Conservation (phyloP, 2,797 vertebrate species). For the Leuciscus waleckii region DNA sequence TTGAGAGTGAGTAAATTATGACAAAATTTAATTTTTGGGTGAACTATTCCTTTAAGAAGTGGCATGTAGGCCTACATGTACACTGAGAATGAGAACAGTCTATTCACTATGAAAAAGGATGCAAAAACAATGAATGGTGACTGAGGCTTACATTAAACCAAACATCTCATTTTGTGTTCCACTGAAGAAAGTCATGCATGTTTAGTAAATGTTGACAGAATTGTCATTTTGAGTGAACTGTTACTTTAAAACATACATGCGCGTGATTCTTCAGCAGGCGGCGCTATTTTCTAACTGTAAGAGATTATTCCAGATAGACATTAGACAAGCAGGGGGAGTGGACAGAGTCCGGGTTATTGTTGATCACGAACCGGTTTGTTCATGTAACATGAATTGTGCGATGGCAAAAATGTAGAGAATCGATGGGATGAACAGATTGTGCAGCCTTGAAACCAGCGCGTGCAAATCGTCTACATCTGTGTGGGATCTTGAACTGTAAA, state of each 20-base stretch:
- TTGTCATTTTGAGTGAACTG: neutral
- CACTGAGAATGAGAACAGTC: neutral
- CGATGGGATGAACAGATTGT: constrained; percentile 13
- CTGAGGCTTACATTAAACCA: neutral
- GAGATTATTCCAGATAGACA: neutral
- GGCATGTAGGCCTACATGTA: neutral
- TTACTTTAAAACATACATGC: constrained; percentile 3
- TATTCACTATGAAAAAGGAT: neutral
- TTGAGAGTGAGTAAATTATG: neutral
- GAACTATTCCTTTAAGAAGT: neutral
- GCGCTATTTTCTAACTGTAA: constrained; percentile 12
- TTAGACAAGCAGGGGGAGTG: constrained; percentile 33
- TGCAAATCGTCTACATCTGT: neutral
- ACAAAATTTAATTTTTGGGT: neutral
- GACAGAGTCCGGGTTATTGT: constrained; percentile 20
- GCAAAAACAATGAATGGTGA: neutral
- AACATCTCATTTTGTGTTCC: neutral
- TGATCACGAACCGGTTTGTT: constrained; percentile 29
- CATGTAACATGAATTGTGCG: neutral
- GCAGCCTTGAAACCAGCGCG: neutral
- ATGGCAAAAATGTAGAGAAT: constrained; percentile 16
- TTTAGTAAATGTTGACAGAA: neutral
- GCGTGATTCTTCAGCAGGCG: neutral
- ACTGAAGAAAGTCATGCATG: neutral
- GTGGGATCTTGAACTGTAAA: constrained; percentile 24